Conservation (phyloP, 1,140 invertebrate species). For the Psix sp. region DNA sequence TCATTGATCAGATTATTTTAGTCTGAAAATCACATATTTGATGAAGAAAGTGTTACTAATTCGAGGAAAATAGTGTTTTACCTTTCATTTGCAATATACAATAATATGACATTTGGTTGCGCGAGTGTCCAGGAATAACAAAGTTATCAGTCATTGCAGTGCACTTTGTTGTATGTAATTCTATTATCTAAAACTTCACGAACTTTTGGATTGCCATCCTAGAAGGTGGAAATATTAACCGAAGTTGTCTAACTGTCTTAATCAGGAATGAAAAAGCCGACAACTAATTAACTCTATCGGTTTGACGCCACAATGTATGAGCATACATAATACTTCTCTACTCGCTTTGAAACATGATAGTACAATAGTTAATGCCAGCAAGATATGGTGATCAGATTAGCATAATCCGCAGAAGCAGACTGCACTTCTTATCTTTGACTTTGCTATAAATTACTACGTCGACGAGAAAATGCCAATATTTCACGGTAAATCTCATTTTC, state of each 20-base stretch:
- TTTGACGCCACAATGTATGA: constrained; percentile 39
- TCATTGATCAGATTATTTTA: too few relatives aligned
- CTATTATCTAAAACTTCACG: neutral
- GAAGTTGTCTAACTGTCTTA: constrained; percentile 55
- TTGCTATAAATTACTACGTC: constrained; percentile 13
- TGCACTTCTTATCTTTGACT: constrained; percentile 38
- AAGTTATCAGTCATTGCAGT: neutral
- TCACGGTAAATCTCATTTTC: constrained; percentile 15
- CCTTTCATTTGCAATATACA: neutral
- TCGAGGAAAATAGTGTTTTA: too few relatives aligned
- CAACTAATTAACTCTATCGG: constrained; percentile 57
- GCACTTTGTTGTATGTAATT: constrained; percentile 1
- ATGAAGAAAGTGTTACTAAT: too few relatives aligned
- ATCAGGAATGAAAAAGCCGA: constrained; percentile 35
- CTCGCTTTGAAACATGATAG: constrained; percentile 39
- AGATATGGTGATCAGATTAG: constrained; percentile 71
- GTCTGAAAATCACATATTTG: too few relatives aligned
- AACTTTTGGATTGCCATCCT: constrained; percentile 3
- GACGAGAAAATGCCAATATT: constrained; percentile 26
- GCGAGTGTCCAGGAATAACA: neutral
- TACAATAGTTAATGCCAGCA: constrained; percentile 52
- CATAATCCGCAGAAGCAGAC: constrained; percentile 64
- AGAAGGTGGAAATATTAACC: constrained; percentile 21
- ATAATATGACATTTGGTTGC: neutral
- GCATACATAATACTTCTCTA: constrained; percentile 29